A percentile compares a stretch with the other conserved stretches of the same genome.
Evolutionary conservation across 2,113 vertebrate genomes (phyloP).

Genomic region (Oreochromis niloticus): DNA sequence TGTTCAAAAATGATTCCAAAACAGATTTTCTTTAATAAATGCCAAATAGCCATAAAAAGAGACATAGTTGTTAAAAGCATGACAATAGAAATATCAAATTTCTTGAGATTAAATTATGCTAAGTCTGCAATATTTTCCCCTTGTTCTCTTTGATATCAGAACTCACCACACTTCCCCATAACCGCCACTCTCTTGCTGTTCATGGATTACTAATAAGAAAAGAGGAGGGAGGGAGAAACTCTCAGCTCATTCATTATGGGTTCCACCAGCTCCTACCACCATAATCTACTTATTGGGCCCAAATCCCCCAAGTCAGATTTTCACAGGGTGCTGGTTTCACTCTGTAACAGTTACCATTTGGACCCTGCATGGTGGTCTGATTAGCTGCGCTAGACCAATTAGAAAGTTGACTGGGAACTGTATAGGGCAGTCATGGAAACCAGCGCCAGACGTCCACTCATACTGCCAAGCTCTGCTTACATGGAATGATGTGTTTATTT

Average conservation of each 20-base stretch:
- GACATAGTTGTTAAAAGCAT: background rate
- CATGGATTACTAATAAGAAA: slow-evolving; percentile 41
- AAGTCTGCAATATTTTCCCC: background rate
- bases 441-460: slow-evolving; percentile 6
- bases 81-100: background rate
- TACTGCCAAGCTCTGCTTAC: background rate
- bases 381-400: slow-evolving; percentile 62
- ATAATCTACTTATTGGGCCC: slow-evolving; percentile 74
- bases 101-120: background rate
- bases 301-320: slow-evolving; percentile 76
- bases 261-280: slow-evolving; percentile 79
- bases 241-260: slow-evolving; percentile 64
- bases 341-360: slow-evolving; percentile 81
- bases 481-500: slow-evolving; percentile 38
- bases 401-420: slow-evolving; percentile 50
- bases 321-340: slow-evolving; percentile 73
- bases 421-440: slow-evolving; percentile 18
- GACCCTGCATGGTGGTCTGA: slow-evolving; percentile 62
- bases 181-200: slow-evolving; percentile 13
- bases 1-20: background rate
- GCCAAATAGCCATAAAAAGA: background rate
- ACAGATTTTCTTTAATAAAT: background rate
- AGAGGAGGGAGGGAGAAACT: background rate
- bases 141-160: slow-evolving; percentile 15
- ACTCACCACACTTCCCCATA: slow-evolving; percentile 9